Conservation (phyloP, 1,140 invertebrate species). For the Chymomyza costata region DNA sequence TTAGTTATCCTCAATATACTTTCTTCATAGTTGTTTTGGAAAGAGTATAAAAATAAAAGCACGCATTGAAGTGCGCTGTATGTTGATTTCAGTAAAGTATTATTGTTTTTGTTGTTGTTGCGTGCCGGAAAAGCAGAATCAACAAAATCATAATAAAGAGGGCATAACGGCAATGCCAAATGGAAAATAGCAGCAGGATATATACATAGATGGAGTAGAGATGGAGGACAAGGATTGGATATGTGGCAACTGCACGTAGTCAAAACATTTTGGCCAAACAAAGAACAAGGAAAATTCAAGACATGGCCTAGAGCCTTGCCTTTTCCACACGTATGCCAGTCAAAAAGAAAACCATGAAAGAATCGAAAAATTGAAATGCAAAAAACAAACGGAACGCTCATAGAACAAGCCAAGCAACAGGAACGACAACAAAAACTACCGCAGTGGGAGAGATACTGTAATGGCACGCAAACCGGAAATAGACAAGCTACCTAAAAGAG, state of each 20-base stretch:
- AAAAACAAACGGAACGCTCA: conserved; percentile 59
- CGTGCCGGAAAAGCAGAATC: conserved; percentile 63
- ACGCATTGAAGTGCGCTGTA: too few species aligned
- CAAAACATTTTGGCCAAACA: conserved; percentile 26
- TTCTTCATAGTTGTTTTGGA: too few species aligned
- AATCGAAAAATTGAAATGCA: conserved; percentile 55
- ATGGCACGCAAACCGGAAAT: conserved; percentile 55
- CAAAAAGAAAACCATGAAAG: conserved; percentile 6
- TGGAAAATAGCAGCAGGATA: conserved; percentile 28
- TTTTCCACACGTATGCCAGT: too few species aligned
- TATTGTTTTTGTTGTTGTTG: conserved; percentile 4
- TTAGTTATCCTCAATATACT: too few species aligned
- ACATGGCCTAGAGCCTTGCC: conserved; percentile 1
- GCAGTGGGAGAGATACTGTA: conserved; percentile 33
- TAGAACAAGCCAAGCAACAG: conserved; percentile 15
- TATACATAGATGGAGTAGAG: conserved; percentile 6
- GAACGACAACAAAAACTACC: conserved; percentile 1
- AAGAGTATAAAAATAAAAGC: too few species aligned
- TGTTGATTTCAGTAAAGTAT: too few species aligned
- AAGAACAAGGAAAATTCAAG: conserved; percentile 5
- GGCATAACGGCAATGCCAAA: conserved; percentile 44
- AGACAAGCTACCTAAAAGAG: too few species aligned
- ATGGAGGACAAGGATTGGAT: conserved; percentile 16
- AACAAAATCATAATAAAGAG: conserved; percentile 66
- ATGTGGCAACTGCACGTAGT: conserved; percentile 12